These are phyloP conservation scores for Habrosyne pyritoides DNA, from an alignment of 2,888 invertebrate genomes.

Conservation along the genomic window DNA sequence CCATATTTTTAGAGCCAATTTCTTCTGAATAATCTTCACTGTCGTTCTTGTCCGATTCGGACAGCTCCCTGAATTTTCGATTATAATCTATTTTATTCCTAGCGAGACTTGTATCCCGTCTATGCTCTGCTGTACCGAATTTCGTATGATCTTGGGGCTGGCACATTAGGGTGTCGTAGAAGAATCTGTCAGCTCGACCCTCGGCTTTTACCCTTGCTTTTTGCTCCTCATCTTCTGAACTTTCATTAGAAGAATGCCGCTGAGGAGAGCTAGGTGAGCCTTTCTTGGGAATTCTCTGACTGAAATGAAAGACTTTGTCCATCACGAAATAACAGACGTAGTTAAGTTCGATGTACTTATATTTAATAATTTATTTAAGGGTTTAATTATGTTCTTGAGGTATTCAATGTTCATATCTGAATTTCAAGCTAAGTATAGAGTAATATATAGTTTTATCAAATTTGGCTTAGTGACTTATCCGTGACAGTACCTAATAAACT, in stretches of 20 bases:
- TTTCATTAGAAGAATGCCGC: conserved; percentile 61
- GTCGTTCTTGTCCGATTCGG: conserved; percentile 64
- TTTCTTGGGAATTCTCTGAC: conserved; percentile 53
- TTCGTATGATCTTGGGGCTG: conserved; percentile 50
- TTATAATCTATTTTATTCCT: conserved; percentile 50
- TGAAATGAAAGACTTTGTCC: conserved; percentile 27
- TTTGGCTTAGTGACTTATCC: too few relatives aligned
- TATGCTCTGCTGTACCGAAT: conserved; percentile 49
- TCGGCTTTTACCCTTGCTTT: conserved; percentile 52
- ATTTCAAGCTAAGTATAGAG: neutral
- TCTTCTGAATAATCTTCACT: conserved; percentile 67
- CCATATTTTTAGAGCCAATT: conserved; percentile 58
- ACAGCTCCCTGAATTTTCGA: conserved; percentile 53
- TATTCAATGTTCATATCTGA: too few relatives aligned
- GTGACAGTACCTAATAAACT: neutral
- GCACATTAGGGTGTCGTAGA: conserved; percentile 74
- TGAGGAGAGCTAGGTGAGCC: conserved; percentile 49
- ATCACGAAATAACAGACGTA: neutral
- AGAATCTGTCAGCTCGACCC: conserved; percentile 61
- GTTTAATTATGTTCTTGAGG: too few relatives aligned
- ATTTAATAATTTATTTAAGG: neutral
- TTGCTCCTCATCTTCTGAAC: conserved; percentile 60
- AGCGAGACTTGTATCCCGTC: conserved; percentile 39
- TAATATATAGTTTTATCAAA: too few relatives aligned
- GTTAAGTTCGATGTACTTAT: neutral